Percentiles rank a stretch among this genome's conserved stretches.
Evolutionary conservation across 1,140 invertebrate species (phyloP).

Genomic region (Apis mellifera): DNA sequence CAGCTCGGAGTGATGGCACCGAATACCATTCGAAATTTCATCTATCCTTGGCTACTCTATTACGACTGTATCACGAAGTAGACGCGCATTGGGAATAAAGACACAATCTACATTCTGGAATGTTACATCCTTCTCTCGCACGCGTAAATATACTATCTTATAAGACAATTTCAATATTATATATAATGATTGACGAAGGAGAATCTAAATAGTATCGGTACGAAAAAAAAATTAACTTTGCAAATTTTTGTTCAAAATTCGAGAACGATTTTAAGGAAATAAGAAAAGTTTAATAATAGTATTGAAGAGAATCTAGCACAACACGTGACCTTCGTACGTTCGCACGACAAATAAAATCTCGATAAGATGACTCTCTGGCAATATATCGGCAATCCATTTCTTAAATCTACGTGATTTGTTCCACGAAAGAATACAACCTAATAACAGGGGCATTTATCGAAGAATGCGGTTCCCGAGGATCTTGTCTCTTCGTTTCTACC

Average conservation of each 20-base stretch:
- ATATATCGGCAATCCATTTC: slow-evolving; percentile 45
- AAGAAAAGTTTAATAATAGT: background rate
- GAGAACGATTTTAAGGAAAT: background rate
- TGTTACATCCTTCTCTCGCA: slow-evolving; percentile 13
- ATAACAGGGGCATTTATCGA: slow-evolving; percentile 50
- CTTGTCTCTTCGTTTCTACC: slow-evolving; percentile 23
- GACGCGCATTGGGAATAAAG: slow-evolving; percentile 44
- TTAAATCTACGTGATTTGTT: slow-evolving; percentile 53
- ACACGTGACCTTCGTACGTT: background rate
- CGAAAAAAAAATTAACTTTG: background rate
- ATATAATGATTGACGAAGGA: slow-evolving; percentile 21
- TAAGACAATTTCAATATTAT: slow-evolving; percentile 47
- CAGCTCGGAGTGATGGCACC: slow-evolving; percentile 29
- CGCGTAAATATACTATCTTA: slow-evolving; percentile 8
- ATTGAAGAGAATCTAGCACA: background rate
- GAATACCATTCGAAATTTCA: slow-evolving; percentile 59
- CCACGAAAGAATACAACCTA: slow-evolving; percentile 54
- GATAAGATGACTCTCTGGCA: background rate
- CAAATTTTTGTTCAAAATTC: background rate
- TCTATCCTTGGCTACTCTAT: slow-evolving; percentile 47
- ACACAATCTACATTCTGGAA: slow-evolving; percentile 40
- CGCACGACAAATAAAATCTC: slow-evolving; percentile 1
- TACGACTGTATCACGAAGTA: slow-evolving; percentile 41
- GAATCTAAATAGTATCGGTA: background rate
- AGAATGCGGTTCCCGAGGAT: slow-evolving; percentile 34